Evolutionary conservation across 2,888 invertebrate genomes (phyloP), one percentile per base, ranked within the genome.

Genomic region (Branchellion lobata): DNA sequence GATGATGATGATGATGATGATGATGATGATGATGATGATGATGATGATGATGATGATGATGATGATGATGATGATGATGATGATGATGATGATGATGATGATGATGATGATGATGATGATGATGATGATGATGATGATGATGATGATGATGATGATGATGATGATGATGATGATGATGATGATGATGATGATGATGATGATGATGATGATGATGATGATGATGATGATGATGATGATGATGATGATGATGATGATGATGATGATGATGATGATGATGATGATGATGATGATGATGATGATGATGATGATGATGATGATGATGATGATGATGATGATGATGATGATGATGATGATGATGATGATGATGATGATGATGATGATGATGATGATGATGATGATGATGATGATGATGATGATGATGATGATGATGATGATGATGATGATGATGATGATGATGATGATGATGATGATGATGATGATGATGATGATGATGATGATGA

Each of bases 1-100:
- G 40, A 73, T 36, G 73, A 33, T 40, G 40, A 33, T 40, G 73
- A 72, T 72, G 27, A 68, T n/a, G 21, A 68, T 68, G 21, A 68
- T 68, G 21, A 24, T 11, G 68, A 3, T 68, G 1, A 68, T 68
- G 27, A 24, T 11, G 21, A 24, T 68, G 68, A 68, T 68, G n/a
- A 68, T 68, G 21, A 36, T 40, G n/a, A 36, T 24, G 40, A 73
- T 36, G 73, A 33, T 40, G 40, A 33, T 40, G 73, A 72, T 72
- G 27, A 68, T n/a, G 21, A 68, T 68, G 21, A 68, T 68, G 21
- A 24, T 11, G 68, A 3, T 68, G 1, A 68, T 68, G 27, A 24
- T 11, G 21, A 24, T 68, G 68, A 68, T 68, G n/a, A 68, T 68
- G 21, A 36, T 40, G n/a, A 36, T 24, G 40, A 73, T 36, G 73